These are phyloP conservation scores for Pentalonia nigronervosa DNA, from an alignment of 1,140 invertebrate species.

Conservation along the genomic window DNA sequence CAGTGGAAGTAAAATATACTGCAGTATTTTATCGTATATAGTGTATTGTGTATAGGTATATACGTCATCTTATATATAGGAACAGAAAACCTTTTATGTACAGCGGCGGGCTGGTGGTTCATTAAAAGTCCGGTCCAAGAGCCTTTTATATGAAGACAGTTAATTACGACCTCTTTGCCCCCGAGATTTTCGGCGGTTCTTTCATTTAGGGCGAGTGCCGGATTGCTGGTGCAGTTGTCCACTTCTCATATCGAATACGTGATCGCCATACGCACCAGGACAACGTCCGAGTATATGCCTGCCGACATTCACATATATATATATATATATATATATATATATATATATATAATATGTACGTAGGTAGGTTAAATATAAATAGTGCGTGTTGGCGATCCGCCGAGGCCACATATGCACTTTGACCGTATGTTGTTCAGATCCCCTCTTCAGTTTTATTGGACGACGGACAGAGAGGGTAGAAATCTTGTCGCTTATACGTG, in stretches of 20 bases:
- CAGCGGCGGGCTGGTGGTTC: conserved; percentile 12
- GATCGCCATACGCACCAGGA: conserved; percentile 38
- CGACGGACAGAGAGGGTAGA: not conserved
- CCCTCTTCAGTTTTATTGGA: not conserved
- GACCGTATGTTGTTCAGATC: not conserved
- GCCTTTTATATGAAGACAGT: conserved; percentile 55
- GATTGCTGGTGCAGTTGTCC: conserved; percentile 20
- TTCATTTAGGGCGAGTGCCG: conserved; percentile 46
- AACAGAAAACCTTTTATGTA: conserved; percentile 34
- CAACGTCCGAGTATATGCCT: not conserved
- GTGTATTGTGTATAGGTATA: not conserved
- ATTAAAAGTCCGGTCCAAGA: conserved; percentile 52
- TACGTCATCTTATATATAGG: not conserved
- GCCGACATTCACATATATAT: not conserved
- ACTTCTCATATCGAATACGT: conserved; percentile 56
- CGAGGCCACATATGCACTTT: conserved; percentile 9
- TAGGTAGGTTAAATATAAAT: conserved; percentile 17
- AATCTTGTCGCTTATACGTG: conserved; percentile 56
- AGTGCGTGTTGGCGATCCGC: not conserved
- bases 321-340: not conserved
- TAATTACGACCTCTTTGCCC: conserved; percentile 56
- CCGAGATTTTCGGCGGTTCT: conserved; percentile 57
- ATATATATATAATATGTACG: not conserved
- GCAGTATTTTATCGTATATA: not conserved
- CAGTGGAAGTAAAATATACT: not conserved